Conservation (phyloP, 2,113 vertebrate species). For the Tylochromis polylepis region DNA sequence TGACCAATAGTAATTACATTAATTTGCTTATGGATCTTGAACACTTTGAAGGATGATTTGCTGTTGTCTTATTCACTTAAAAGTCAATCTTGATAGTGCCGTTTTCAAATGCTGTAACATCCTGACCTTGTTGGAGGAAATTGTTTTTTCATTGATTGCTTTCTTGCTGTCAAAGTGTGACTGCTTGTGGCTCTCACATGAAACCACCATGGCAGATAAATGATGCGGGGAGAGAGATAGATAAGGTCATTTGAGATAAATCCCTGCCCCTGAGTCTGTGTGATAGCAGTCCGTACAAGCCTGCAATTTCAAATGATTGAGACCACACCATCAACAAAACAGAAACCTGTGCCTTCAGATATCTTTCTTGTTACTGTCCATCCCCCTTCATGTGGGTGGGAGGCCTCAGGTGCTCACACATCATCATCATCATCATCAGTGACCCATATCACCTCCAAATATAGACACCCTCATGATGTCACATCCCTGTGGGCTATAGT, state of each 20-base stretch:
- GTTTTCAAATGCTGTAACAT: background rate
- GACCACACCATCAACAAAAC: background rate
- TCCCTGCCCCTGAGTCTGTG: slow-evolving; percentile 8
- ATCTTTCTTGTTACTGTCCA: background rate
- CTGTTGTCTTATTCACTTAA: background rate
- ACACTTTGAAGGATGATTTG: background rate
- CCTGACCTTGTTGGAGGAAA: slow-evolving; percentile 27
- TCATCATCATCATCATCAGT: slow-evolving; percentile 45
- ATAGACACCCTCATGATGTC: slow-evolving; percentile 63
- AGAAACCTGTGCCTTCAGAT: background rate
- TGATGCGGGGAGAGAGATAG: background rate
- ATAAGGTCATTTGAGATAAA: slow-evolving; percentile 43
- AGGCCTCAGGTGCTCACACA: slow-evolving; percentile 60
- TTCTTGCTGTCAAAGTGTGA: slow-evolving; percentile 13
- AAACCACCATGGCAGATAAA: slow-evolving; percentile 8
- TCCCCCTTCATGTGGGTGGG: background rate
- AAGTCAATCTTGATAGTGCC: background rate
- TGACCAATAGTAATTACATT: background rate
- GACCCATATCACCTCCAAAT: slow-evolving; percentile 60
- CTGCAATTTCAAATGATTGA: slow-evolving; percentile 22
- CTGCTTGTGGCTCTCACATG: slow-evolving; percentile 5
- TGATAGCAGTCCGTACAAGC: background rate
- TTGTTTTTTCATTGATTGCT: slow-evolving; percentile 19
- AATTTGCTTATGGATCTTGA: background rate
- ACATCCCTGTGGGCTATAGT: slow-evolving; percentile 2